A percentile compares a stretch with the other conserved stretches of the same genome.
phyloP scores from a whole-genome alignment of 2,888 invertebrate genomes.

The Rhagonycha fulva region DNA sequence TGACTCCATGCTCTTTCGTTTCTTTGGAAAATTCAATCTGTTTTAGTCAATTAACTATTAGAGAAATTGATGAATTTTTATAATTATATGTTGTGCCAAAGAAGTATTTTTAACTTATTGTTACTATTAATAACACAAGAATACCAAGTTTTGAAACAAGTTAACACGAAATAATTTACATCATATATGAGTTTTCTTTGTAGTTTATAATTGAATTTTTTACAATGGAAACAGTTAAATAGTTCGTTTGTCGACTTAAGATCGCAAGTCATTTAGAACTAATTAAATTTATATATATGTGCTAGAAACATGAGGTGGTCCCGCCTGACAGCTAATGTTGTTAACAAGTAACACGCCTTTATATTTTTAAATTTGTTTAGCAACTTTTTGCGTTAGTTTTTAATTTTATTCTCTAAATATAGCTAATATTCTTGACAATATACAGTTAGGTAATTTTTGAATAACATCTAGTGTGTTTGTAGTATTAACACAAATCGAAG shows the following conservation, averaged over 20 bases:
- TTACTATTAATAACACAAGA: background rate
- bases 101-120: background rate
- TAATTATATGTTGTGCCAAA: background rate
- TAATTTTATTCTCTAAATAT: background rate
- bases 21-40: background rate
- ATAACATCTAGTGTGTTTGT: background rate
- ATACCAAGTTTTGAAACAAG: background rate
- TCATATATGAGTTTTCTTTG: constrained; percentile 38
- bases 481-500: background rate
- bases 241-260: constrained; percentile 47
- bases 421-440: background rate
- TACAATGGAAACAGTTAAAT: constrained; percentile 50
- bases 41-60: background rate
- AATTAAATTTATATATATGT: constrained; percentile 53
- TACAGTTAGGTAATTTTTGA: background rate
- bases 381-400: background rate
- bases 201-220: constrained; percentile 54
- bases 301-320: constrained; percentile 42
- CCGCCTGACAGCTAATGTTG: constrained; percentile 36
- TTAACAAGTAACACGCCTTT: constrained; percentile 38
- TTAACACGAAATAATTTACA: constrained; percentile 14
- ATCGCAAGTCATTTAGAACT: constrained; percentile 53
- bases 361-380: background rate
- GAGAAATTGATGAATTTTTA: background rate
- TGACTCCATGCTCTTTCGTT: background rate